Base-by-base conservation (phyloP, 2,888 invertebrate species). In the Clepsis dumicolana region DNA sequence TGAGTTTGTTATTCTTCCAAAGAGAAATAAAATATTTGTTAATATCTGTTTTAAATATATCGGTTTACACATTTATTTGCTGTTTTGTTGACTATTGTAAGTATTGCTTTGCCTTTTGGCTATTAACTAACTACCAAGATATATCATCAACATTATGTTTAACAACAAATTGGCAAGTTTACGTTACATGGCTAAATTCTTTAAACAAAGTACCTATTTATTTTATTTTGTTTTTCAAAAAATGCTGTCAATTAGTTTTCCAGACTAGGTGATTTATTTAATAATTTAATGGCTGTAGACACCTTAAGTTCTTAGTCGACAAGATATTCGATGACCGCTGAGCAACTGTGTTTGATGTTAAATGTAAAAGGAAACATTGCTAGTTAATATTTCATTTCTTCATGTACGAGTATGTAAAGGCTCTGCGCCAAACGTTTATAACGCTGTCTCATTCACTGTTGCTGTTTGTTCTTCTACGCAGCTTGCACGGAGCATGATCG, bases 401-500 rank as follows among this genome's bases (percentile, higher is more conserved):
- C 79, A 82, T 80, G 77, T 77, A 48, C 61, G 54, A 56, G 62
- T 67, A 77, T 72, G 71, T 74, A 75, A 85, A 87, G 89, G 90
- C 90, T 79, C 68, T 72, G 69, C 71, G 83, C 82, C 81, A 76
- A 80, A 77, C 74, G 75, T 82, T 77, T 82, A 75, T 80, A 82
- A 80, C 91, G 87, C 88, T 89, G 84, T 88, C 94, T 94, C 94
- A 95, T 94, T 94, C 88, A 94, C 90, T 94, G 94, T 94, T 94
- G 95, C 94, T 94, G 92, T 95, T 93, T 95, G 94, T 94, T 94
- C 94, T 95, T 91, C 89, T 89, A 88, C 84, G 94, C 95, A 96
- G 97, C 96, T 97, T 96, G 96, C 97, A 96, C 96, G 97, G 96
- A 96, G 96, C 96, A 97, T 97, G 97, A 96, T 96, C 95, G 97